These are phyloP conservation scores for Chesias legatella DNA, from an alignment of 2,888 invertebrate species.

Conservation along the genomic window DNA sequence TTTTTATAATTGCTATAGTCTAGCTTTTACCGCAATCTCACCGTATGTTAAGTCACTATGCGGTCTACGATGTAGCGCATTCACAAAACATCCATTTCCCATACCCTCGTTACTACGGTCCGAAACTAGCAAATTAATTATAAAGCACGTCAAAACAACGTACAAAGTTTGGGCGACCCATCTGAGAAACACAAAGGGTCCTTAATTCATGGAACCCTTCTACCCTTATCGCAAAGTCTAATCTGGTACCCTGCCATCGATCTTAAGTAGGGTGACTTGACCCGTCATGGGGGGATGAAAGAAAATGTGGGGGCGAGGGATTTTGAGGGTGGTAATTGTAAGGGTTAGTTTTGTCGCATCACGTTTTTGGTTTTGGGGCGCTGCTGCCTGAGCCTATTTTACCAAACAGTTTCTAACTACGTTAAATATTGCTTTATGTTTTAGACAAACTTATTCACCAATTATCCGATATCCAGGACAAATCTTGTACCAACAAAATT, in stretches of 20 bases:
- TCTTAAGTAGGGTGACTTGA: constrained; percentile 79
- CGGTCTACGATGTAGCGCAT: constrained; percentile 33
- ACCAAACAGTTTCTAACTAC: constrained; percentile 6
- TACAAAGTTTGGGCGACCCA: constrained; percentile 65
- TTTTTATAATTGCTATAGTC: too few species aligned
- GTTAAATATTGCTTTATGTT: background rate
- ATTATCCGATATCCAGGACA: too few species aligned
- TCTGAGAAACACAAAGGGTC: constrained; percentile 73
- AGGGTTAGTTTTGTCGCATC: constrained; percentile 71
- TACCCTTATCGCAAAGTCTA: constrained; percentile 75
- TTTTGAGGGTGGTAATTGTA: constrained; percentile 49
- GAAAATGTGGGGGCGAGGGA: constrained; percentile 67
- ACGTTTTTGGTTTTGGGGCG: constrained; percentile 35
- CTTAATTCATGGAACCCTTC: constrained; percentile 64
- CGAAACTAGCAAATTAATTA: constrained; percentile 80
- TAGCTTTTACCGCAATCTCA: too few species aligned
- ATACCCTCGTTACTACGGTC: constrained; percentile 67
- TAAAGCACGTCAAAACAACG: constrained; percentile 77
- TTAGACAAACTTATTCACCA: too few species aligned
- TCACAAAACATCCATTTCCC: constrained; percentile 57
- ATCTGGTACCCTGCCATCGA: constrained; percentile 74
- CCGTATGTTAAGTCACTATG: background rate
- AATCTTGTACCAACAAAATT: too few species aligned
- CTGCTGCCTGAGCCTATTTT: constrained; percentile 16
- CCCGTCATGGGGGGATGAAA: constrained; percentile 69